phyloP scores from a whole-genome alignment of 2,113 vertebrate species.

The Gopherus evgoodei region DNA sequence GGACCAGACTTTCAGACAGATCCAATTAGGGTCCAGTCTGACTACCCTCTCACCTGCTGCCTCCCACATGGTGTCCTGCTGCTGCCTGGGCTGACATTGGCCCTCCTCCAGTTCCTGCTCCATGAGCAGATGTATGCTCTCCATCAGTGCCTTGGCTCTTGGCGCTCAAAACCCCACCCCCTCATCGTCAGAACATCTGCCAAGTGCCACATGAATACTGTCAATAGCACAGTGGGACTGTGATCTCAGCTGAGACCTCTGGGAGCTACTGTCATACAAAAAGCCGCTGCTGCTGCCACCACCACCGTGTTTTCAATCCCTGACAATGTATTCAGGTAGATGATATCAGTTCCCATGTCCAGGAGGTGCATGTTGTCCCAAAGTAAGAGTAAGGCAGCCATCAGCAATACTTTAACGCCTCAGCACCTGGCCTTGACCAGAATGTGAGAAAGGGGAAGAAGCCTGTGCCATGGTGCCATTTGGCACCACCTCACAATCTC shows the following conservation, averaged over 20 bases:
- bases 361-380: neutral
- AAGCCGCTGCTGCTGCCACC: no score
- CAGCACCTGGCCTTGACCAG: neutral
- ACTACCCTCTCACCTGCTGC: neutral
- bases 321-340: neutral
- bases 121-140: neutral
- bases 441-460: neutral
- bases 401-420: neutral
- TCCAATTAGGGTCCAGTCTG: neutral
- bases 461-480: neutral
- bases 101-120: conserved; percentile 14
- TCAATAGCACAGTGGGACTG: neutral
- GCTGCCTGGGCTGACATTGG: neutral
- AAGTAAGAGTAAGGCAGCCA: neutral
- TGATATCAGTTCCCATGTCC: neutral
- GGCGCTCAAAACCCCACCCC: neutral
- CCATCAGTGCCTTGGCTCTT: neutral
- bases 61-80: neutral
- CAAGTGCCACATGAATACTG: neutral
- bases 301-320: neutral
- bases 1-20: neutral
- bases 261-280: neutral
- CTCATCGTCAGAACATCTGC: neutral
- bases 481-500: neutral
- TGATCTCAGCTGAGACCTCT: neutral